phyloP scores from a whole-genome alignment of 2,113 vertebrate genomes.

The Oncorhynchus nerka region DNA sequence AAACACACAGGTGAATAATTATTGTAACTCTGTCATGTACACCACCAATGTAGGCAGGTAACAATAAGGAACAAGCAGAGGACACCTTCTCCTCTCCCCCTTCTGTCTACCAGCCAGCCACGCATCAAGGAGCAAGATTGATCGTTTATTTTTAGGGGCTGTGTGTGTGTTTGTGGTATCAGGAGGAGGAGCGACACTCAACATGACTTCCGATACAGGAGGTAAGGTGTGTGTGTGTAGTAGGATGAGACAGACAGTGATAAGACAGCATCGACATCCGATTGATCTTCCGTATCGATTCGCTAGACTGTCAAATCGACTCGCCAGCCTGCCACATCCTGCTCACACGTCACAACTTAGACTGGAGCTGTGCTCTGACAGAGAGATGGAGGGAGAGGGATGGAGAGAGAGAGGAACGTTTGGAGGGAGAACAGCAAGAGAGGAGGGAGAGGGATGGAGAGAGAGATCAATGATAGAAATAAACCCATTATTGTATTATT shows the following conservation, averaged over 20 bases:
- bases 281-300: conserved; percentile 38
- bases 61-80: no score
- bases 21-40: no score
- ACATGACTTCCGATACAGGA: not conserved
- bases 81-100: no score
- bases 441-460: not conserved
- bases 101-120: no score
- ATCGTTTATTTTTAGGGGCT: not conserved
- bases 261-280: conserved; percentile 48
- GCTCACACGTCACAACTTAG: not conserved
- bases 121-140: not conserved
- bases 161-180: not conserved
- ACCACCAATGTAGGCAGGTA: no score
- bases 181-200: no score
- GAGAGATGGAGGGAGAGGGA: not conserved
- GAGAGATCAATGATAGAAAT: not conserved
- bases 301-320: conserved; percentile 42
- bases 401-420: no score
- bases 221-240: not conserved
- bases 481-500: no score
- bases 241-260: conserved; percentile 39
- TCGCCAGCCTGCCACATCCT: conserved; percentile 19
- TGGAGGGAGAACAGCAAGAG: not conserved
- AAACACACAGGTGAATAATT: no score
- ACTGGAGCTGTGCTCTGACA: not conserved